Conservation (phyloP, 2,797 vertebrate species). For the Leptoclinus maculatus region DNA sequence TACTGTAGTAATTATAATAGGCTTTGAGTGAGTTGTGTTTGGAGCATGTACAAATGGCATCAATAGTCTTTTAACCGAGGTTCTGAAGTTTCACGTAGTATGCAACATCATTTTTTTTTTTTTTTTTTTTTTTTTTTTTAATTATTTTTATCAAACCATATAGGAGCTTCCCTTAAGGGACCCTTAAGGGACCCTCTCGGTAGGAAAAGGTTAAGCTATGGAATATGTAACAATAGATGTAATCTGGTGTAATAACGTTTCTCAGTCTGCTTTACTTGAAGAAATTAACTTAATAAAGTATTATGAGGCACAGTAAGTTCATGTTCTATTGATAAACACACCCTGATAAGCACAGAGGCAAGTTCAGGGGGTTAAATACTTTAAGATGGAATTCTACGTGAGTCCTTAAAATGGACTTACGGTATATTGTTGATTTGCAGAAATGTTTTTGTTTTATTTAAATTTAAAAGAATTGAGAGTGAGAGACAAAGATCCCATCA, state of each 20-base stretch:
- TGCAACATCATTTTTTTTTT: too few species aligned
- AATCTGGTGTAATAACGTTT: neutral
- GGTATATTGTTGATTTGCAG: neutral
- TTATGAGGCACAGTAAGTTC: slow-evolving; percentile 32
- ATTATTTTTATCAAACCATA: too few species aligned
- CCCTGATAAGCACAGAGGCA: neutral
- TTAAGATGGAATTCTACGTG: neutral
- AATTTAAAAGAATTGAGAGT: too few species aligned
- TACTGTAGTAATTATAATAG: too few species aligned
- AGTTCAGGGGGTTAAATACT: neutral
- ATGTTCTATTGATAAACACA: slow-evolving; percentile 16
- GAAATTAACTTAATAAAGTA: slow-evolving; percentile 12
- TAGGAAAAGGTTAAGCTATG: too few species aligned
- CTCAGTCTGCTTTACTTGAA: slow-evolving; percentile 15
- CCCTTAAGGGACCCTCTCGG: too few species aligned
- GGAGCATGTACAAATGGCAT: too few species aligned
- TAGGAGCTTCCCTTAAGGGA: too few species aligned
- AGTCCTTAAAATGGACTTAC: neutral
- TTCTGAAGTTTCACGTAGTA: too few species aligned
- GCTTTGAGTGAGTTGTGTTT: too few species aligned
- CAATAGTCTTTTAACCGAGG: too few species aligned
- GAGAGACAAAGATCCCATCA: neutral
- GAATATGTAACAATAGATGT: slow-evolving; percentile 7
- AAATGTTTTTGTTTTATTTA: neutral
- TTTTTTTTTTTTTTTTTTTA: too few species aligned